Evolutionary conservation across 1,140 invertebrate species (phyloP).

Genomic region (Drosophila dunni): DNA sequence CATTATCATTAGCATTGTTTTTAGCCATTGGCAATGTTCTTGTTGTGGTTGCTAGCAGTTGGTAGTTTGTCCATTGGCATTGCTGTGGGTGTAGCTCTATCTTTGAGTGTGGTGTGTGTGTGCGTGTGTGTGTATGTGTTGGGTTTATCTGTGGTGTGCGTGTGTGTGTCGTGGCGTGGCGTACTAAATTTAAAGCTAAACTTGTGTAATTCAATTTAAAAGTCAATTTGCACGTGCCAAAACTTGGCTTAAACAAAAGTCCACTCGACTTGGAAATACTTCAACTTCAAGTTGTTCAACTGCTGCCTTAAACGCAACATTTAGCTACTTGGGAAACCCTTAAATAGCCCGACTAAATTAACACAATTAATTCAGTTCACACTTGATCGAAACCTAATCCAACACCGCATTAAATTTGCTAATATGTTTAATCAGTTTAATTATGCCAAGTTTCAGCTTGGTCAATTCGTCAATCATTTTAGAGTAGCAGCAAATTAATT

Average conservation of each 20-base stretch:
- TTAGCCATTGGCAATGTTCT: not conserved
- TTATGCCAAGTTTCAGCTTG: not conserved
- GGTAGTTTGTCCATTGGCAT: slow-evolving; percentile 17
- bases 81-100: not conserved
- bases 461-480: not conserved
- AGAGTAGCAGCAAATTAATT: not conserved
- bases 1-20: slow-evolving; percentile 5
- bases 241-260: not conserved
- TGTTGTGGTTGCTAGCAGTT: not conserved
- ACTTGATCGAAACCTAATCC: too few relatives aligned
- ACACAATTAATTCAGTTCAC: too few relatives aligned
- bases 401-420: too few relatives aligned
- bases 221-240: too few relatives aligned
- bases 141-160: too few relatives aligned
- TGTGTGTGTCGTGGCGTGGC: not conserved
- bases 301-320: too few relatives aligned
- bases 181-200: too few relatives aligned
- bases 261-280: not conserved
- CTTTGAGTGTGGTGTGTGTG: slow-evolving; percentile 13
- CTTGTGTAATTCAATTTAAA: too few relatives aligned
- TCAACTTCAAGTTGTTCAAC: too few relatives aligned
- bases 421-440: slow-evolving; percentile 1
- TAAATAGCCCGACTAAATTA: not conserved
- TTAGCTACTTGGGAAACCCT: not conserved
- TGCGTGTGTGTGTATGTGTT: not conserved